Base-by-base conservation (phyloP, 2,888 invertebrate genomes). In the Petrolisthes manimaculis region DNA sequence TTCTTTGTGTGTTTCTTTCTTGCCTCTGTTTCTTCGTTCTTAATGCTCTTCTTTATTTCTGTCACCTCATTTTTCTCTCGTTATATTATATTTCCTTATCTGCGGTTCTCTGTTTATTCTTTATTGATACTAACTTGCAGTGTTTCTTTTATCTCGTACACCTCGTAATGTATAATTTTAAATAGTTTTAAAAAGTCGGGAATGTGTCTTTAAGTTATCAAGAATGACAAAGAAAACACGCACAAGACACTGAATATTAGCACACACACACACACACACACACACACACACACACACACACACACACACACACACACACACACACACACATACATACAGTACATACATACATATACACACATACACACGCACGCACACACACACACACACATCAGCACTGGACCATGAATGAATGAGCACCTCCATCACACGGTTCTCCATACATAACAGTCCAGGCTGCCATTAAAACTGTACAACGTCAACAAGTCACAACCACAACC, bases 261-360 rank as follows among this genome's bases (percentile, higher is more conserved):
- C 21, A 74, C n/a, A 74, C 21, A 74, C n/a, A n/a, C n/a, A 74
- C n/a, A n/a, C 74, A 14, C 74, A 74, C 74, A n/a, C 74, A 14
- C 74, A 74, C 74, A 74, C 74, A 74, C 14, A 74, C 74, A n/a
- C n/a, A n/a, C 74, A 14, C 74, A 74, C 74, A 74, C n/a, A 74
- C 14, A 74, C 74, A 74, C 74, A n/a, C 61, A 61, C 8, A 61
- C 61, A 61, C 61, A 61, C 9, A n/a, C n/a, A n/a, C n/a, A n/a
- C n/a, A n/a, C n/a, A n/a, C n/a, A n/a, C n/a, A n/a, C n/a, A n/a
- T n/a, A 61, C 61, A 61, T 61, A 61, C 61, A 61, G 61, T 8
- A 14, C 8, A 14, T 8, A 8, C 8, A 14, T n/a, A 61, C 61
- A 61, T 8, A 61, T 9, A 61, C 61, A 61, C 61, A 61, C 61